Percentiles rank a stretch among this genome's conserved stretches.
These are phyloP conservation scores for Norana najaformis DNA, from an alignment of 2,888 invertebrate genomes.

Conservation along the genomic window DNA sequence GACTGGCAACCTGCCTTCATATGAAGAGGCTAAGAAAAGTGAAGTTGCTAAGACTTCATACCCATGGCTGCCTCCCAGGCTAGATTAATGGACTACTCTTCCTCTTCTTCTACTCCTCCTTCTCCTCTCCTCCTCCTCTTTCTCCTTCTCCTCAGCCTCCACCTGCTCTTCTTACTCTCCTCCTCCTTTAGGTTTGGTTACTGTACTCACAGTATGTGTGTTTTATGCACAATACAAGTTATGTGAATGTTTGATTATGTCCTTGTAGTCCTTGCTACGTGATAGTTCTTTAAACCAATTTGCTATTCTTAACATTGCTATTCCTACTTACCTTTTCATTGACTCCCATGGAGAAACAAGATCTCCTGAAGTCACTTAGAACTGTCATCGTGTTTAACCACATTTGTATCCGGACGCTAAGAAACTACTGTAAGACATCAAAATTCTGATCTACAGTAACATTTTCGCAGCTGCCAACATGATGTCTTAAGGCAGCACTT, in stretches of 20 bases:
- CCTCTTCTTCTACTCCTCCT: too few species aligned
- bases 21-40: too few species aligned
- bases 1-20: too few species aligned
- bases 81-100: too few species aligned
- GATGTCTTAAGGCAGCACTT: neutral
- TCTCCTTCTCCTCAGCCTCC: too few species aligned
- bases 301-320: neutral
- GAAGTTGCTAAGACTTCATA: too few species aligned
- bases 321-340: neutral
- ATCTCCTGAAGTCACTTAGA: neutral
- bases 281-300: neutral
- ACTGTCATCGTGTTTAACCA: neutral
- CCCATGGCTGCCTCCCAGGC: too few species aligned
- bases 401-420: neutral
- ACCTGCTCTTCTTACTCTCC: too few species aligned
- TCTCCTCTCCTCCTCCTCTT: too few species aligned
- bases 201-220: too few species aligned
- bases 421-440: neutral
- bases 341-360: neutral
- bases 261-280: neutral
- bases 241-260: neutral
- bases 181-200: neutral
- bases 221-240: neutral
- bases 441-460: neutral
- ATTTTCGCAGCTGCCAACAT: too few species aligned